Base-by-base conservation (phyloP, 2,113 vertebrate species). In the Patagioenas fasciata region DNA sequence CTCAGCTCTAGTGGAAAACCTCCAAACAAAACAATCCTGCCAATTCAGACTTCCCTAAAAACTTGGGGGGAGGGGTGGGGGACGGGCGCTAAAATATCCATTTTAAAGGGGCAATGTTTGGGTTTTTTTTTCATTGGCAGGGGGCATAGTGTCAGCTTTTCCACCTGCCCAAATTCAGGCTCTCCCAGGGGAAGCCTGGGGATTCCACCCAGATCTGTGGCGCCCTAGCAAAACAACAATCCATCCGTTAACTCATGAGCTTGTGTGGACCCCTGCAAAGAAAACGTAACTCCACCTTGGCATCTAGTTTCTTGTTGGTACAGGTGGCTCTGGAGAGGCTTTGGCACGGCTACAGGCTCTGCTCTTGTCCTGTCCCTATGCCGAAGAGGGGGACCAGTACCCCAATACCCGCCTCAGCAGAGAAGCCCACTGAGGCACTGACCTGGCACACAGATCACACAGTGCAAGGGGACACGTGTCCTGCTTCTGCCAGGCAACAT, bases 161-260 rank as follows among this genome's bases (percentile, higher is more conserved):
- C 56, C 48, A 62, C 12, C 8, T 14, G 84, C 28, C 8, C 2
- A 2, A 75, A 70, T 48, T 69, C 31, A 50, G 42, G 18, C 19
- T 56, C 17, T 92, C 25, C 16, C 11, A 57, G 29, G 15, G 17
- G 24, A 89, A 66, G 29, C 3, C 32, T 32, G 29, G 21, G 38
- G 25, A 84, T 66, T 24, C 26, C 64, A 70, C 19, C 31, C 2
- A 5, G 48, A 38, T 1, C 0, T 2, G 1, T 11, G 9, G 20
- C 10, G 9, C 34, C 64, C 71, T 0, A 4, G 13, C 2, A 1
- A 74, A 58, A 11, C 62, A 57, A 38, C 36, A 34, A 11, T 4
- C 16, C 20, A 29, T 50, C 6, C 66, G 48, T 1, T 24, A 40
- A 50, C 1, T 3, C 25, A 25, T 0, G 0, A 60, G 8, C 13